A percentile compares a stretch with the other conserved stretches of the same genome.
These are phyloP conservation scores for Eumaeus atala DNA, from an alignment of 1,140 invertebrate species.

Conservation along the genomic window DNA sequence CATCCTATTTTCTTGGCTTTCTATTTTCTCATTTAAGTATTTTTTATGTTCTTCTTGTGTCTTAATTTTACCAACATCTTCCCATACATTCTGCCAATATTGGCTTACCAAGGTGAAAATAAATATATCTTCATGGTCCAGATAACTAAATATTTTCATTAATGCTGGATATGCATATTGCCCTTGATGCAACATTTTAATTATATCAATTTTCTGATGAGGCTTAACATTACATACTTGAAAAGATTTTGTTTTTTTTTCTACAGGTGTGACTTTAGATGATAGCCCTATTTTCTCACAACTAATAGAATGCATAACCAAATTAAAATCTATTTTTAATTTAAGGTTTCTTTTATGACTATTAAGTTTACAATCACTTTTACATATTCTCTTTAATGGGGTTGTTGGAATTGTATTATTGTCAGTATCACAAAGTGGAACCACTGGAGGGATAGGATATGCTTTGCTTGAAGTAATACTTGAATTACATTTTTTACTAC, in stretches of 20 bases:
- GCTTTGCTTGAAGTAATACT: constrained; percentile 16
- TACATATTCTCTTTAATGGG: constrained; percentile 53
- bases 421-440: constrained; percentile 21
- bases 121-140: constrained; percentile 56
- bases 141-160: constrained; percentile 50
- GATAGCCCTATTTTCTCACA: constrained; percentile 49
- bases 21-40: constrained; percentile 42
- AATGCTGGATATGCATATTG: constrained; percentile 41
- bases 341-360: constrained; percentile 37
- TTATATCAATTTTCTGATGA: constrained; percentile 61
- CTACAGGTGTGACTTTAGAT: constrained; percentile 24
- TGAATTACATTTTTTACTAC: constrained; percentile 25
- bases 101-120: constrained; percentile 58
- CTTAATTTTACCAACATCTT: constrained; percentile 34
- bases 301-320: constrained; percentile 51
- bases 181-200: constrained; percentile 49
- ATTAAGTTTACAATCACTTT: constrained; percentile 44
- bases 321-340: constrained; percentile 46
- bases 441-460: neutral
- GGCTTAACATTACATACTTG: constrained; percentile 37
- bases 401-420: constrained; percentile 48
- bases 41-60: constrained; percentile 39
- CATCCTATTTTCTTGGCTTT: constrained; percentile 52
- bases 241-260: constrained; percentile 20
- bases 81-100: constrained; percentile 51